Base-by-base conservation (phyloP, 2,888 invertebrate species). In the Epinotia nisella region DNA sequence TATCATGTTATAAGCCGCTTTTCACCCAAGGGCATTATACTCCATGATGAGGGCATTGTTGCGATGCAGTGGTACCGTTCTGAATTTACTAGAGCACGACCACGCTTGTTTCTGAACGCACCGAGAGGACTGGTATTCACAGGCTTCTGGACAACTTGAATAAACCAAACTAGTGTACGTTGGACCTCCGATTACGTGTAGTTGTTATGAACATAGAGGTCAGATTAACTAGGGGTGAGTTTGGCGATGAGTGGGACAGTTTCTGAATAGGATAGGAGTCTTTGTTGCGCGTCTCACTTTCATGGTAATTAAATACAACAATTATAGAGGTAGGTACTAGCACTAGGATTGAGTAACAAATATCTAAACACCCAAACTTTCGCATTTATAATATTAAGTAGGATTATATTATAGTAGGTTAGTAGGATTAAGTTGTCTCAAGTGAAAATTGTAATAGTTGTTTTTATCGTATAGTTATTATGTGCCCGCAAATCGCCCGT, bases 1-100 rank as follows among this genome's bases (percentile, higher is more conserved):
- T 15, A 15, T 11, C 10, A 39, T 39, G 3, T 17, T 35, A 59
- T 39, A 29, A n/a, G 35, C 10, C 39, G 11, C 39, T 58, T 13
- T 59, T 35, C 59, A 15, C n/a, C 39, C n/a, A 29, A 59, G 13
- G 59, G 9, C 7, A 19, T 11, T 53, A 53, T 53, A 53, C 11
- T 19, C 10, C 19, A 61, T 45, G 41, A 21, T 45, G 45, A 62
- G 49, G 49, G 49, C 17, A 70, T 56, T 49, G 71, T 70, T 56
- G 66, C 45, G 70, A 51, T 67, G 75, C 60, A 15, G 64, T 64
- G 39, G 19, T 56, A 70, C 67, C 69, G 73, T 76, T 75, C 71
- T 21, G 70, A 74, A 75, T 68, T 76, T 74, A 78, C 60, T 69
- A 76, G 78, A 76, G 77, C 78, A 74, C 51, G 51, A 71, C 56